A percentile compares a stretch with the other conserved stretches of the same genome.
phyloP scores from a whole-genome alignment of 2,888 invertebrate species.

The Cabera pusaria region DNA sequence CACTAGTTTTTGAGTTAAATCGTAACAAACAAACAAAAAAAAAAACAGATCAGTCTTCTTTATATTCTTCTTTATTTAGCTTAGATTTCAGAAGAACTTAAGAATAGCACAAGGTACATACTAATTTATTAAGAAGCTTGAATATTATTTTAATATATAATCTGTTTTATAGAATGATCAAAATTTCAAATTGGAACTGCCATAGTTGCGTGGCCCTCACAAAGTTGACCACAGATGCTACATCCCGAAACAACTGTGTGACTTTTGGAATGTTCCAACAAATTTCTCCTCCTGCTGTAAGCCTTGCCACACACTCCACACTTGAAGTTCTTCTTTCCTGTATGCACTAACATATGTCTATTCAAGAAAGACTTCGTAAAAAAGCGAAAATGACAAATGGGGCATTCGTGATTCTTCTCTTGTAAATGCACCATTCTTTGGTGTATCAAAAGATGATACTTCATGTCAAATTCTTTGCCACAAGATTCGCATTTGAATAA shows the following conservation, averaged over 20 bases:
- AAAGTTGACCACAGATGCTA: slow-evolving; percentile 4
- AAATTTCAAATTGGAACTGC: too few species aligned
- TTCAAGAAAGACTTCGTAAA: slow-evolving; percentile 66
- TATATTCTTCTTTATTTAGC: too few species aligned
- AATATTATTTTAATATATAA: not conserved
- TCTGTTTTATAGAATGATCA: not conserved
- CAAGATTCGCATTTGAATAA: slow-evolving; percentile 60
- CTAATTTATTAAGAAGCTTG: too few species aligned
- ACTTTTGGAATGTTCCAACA: slow-evolving; percentile 51
- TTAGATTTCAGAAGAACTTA: too few species aligned
- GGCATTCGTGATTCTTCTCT: slow-evolving; percentile 63
- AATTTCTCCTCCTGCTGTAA: slow-evolving; percentile 58
- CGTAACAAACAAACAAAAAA: too few species aligned
- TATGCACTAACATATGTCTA: slow-evolving; percentile 76
- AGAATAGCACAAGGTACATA: too few species aligned
- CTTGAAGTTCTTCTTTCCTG: slow-evolving; percentile 73
- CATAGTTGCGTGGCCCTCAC: slow-evolving; percentile 1
- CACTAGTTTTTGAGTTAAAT: too few species aligned
- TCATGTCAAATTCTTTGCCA: slow-evolving; percentile 59
- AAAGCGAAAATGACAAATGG: slow-evolving; percentile 58
- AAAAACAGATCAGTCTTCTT: too few species aligned
- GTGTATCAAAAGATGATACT: slow-evolving; percentile 60
- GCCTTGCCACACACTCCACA: slow-evolving; percentile 74
- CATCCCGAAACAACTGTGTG: slow-evolving; percentile 37
- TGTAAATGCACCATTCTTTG: slow-evolving; percentile 64